phyloP scores from a whole-genome alignment of 2,888 invertebrate genomes.

The Liodrosophila aerea region DNA sequence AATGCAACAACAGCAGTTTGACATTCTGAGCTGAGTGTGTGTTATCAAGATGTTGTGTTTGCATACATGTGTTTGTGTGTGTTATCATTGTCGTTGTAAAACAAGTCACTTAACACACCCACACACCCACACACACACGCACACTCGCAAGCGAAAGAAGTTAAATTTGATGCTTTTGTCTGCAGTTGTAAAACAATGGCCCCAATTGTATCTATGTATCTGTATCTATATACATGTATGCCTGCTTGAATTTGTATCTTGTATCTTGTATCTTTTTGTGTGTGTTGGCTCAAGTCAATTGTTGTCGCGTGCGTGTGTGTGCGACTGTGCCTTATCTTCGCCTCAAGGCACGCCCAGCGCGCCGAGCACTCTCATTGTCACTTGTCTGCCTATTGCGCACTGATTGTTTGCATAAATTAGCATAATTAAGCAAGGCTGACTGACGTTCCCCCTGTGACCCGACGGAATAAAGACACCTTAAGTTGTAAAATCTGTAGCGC shows the following conservation, averaged over 20 bases:
- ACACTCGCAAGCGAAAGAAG: slow-evolving; percentile 39
- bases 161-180: slow-evolving; percentile 73
- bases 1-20: slow-evolving; percentile 41
- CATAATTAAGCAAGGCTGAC: slow-evolving; percentile 69
- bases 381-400: slow-evolving; percentile 73
- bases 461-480: not conserved
- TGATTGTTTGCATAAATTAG: slow-evolving; percentile 76
- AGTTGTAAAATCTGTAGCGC: slow-evolving; percentile 16
- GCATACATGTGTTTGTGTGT: slow-evolving; percentile 21
- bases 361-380: slow-evolving; percentile 54
- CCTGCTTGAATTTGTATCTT: slow-evolving; percentile 49
- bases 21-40: slow-evolving; percentile 42
- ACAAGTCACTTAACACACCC: slow-evolving; percentile 72
- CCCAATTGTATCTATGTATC: slow-evolving; percentile 57
- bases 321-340: slow-evolving; percentile 46
- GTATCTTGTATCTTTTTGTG: slow-evolving; percentile 59
- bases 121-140: slow-evolving; percentile 18
- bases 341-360: slow-evolving; percentile 58
- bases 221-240: too few relatives aligned
- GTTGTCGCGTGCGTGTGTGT: slow-evolving; percentile 52
- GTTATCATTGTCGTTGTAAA: slow-evolving; percentile 75
- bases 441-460: slow-evolving; percentile 3
- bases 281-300: slow-evolving; percentile 67
- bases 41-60: slow-evolving; percentile 51
- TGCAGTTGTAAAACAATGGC: slow-evolving; percentile 68